phyloP scores from a whole-genome alignment of 2,113 vertebrate genomes.

The Peromyscus californicus region DNA sequence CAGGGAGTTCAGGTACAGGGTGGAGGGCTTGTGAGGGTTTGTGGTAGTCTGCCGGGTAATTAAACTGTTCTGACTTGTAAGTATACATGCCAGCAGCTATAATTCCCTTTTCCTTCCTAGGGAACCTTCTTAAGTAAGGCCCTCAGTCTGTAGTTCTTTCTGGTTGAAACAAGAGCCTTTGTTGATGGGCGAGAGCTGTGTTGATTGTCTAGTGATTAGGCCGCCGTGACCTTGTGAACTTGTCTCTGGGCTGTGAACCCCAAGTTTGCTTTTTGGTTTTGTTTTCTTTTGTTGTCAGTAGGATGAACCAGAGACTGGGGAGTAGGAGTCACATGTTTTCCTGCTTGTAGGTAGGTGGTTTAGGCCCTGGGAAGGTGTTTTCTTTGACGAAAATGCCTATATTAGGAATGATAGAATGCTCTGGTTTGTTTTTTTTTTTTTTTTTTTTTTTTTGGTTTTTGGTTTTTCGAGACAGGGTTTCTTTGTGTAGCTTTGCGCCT shows the following conservation, averaged over 20 bases:
- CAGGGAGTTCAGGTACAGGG: not conserved
- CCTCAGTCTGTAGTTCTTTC: not conserved
- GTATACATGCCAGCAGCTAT: not conserved
- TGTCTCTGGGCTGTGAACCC: not conserved
- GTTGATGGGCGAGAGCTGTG: not conserved
- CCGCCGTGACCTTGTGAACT: not conserved
- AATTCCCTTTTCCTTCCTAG: not conserved
- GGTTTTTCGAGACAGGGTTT: not conserved
- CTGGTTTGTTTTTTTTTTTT: not conserved
- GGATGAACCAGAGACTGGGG: not conserved
- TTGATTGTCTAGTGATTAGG: not conserved
- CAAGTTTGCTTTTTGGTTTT: not conserved
- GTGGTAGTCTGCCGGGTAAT: not conserved
- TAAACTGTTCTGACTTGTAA: not conserved
- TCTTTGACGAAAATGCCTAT: not conserved
- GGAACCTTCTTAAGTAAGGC: not conserved
- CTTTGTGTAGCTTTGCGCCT: too few relatives aligned
- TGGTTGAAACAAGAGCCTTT: not conserved
- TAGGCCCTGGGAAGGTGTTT: not conserved
- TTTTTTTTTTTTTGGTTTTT: not conserved
- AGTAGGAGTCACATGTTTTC: not conserved
- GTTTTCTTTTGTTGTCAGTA: not conserved
- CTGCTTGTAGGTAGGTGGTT: not conserved
- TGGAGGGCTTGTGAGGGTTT: not conserved
- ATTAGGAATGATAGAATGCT: not conserved